Base-by-base conservation (phyloP, 2,888 invertebrate species). In the Drosophila birchii region DNA sequence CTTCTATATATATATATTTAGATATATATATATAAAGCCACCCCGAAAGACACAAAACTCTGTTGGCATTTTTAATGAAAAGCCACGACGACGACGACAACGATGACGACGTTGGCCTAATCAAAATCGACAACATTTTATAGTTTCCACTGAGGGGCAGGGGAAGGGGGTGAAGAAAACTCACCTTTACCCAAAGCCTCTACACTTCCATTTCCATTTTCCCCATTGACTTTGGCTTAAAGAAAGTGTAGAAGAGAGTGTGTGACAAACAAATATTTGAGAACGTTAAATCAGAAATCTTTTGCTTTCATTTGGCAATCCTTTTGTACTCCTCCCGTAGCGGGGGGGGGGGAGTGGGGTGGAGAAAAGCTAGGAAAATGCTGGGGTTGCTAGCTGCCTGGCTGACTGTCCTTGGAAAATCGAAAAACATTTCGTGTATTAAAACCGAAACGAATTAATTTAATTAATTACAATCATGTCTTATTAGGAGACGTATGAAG, bases 361-460 rank as follows among this genome's bases (percentile, higher is more conserved):
- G n/a, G n/a, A 11, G 18, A 2, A 36, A 38, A 43, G 44, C 26
- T 29, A 23, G 38, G 45, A n/a, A 56, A 38, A 29, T 47, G 49
- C 58, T 3, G 67, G 71, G 64, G 39, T 60, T 18, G 73, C 54
- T 67, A 29, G 36, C 36, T 34, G 34, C 0, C n/a, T n/a, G 8
- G 16, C 39, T n/a, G 39, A 5, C 61, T 39, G 63, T 71, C 45
- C 56, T 54, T 47, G 79, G 75, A 80, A 89, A 90, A 90, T 89
- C 89, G 90, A 88, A 90, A 87, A 86, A 89, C 89, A 89, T 89
- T 90, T 89, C 88, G 85, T 91, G 89, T 91, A 91, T 91, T 91
- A 91, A 90, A 92, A 91, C 91, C 92, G 90, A 92, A 92, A 91
- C 91, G 92, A 92, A 92, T 92, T 92, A 92, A 92, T 92, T 92